These are phyloP conservation scores for Maconellicoccus hirsutus DNA, from an alignment of 1,140 invertebrate genomes.

Conservation along the genomic window DNA sequence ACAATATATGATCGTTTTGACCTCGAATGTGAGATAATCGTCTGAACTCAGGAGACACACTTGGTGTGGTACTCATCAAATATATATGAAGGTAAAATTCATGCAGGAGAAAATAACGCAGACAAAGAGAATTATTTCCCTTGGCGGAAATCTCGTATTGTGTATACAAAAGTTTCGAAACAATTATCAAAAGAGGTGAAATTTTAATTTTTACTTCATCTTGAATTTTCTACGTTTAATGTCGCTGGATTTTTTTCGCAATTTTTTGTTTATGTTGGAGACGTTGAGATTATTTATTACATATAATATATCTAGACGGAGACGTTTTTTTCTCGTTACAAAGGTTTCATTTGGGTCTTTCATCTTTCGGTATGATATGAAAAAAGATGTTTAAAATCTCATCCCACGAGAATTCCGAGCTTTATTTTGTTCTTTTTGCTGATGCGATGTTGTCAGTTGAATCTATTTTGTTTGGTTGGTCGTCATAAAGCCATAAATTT, in stretches of 20 bases:
- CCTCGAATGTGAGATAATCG: too few relatives aligned
- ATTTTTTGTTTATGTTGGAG: background rate
- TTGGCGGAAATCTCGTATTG: too few relatives aligned
- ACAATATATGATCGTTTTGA: too few relatives aligned
- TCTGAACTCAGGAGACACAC: too few relatives aligned
- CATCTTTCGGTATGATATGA: background rate
- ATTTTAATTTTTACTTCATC: background rate
- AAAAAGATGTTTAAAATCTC: background rate
- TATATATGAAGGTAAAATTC: too few relatives aligned
- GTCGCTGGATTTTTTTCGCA: background rate
- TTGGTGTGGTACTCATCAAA: too few relatives aligned
- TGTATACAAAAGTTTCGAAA: too few relatives aligned
- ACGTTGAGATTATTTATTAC: background rate
- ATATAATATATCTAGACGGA: background rate
- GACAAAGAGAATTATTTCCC: too few relatives aligned
- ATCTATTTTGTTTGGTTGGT: background rate
- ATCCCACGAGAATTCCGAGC: background rate
- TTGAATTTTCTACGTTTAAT: background rate
- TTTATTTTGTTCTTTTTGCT: background rate
- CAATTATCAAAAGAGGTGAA: background rate
- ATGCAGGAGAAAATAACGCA: too few relatives aligned
- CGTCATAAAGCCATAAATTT: too few relatives aligned
- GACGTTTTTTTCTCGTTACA: background rate
- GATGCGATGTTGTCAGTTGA: background rate
- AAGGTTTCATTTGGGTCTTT: conserved; percentile 4